Evolutionary conservation across 2,888 invertebrate genomes (phyloP).

Genomic region (Hololepta plana): DNA sequence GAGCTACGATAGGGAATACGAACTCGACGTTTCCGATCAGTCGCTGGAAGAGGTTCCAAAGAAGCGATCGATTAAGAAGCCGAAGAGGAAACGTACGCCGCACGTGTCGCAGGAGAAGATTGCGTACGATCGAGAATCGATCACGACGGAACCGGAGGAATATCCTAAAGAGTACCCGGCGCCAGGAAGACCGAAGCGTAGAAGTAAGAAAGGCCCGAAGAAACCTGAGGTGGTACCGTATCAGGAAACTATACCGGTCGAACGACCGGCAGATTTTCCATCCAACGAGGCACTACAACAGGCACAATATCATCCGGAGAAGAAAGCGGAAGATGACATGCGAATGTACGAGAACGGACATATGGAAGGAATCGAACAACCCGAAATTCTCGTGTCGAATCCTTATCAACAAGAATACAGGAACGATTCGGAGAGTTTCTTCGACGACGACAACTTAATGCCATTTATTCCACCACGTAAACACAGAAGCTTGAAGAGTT

Average conservation of each 20-base stretch:
- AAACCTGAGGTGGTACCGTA: constrained; percentile 23
- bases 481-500: constrained; percentile 24
- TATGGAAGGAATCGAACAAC: constrained; percentile 35
- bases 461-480: constrained; percentile 23
- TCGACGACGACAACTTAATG: constrained; percentile 10
- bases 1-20: constrained; percentile 13
- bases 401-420: constrained; percentile 17
- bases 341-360: constrained; percentile 24
- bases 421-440: constrained; percentile 9
- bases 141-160: constrained; percentile 16
- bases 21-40: constrained; percentile 16
- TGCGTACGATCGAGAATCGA: constrained; percentile 18
- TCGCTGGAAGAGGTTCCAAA: constrained; percentile 29
- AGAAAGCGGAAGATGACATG: constrained; percentile 6
- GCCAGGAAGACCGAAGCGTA: constrained; percentile 37
- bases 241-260: constrained; percentile 19
- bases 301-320: background rate
- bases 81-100: constrained; percentile 26
- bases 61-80: constrained; percentile 28
- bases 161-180: constrained; percentile 12
- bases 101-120: constrained; percentile 24
- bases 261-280: constrained; percentile 9
- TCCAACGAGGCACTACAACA: constrained; percentile 3
- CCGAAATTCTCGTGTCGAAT: constrained; percentile 25
- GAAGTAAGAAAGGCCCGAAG: constrained; percentile 27